Conservation (phyloP, 2,888 invertebrate species). For the Adela reaumurella region DNA sequence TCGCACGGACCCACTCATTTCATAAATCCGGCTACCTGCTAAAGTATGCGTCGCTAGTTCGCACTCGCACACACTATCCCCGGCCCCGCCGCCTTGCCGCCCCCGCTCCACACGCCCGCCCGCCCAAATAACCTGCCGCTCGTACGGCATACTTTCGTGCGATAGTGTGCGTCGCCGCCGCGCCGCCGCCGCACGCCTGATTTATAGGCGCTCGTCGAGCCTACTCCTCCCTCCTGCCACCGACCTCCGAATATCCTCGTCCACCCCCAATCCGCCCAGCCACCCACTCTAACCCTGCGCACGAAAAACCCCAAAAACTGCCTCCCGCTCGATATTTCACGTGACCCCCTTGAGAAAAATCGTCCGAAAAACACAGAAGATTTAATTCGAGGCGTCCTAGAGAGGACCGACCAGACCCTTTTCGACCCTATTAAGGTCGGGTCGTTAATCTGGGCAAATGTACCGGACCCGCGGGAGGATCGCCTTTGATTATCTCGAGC, state of each 20-base stretch:
- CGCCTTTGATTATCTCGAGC: background rate
- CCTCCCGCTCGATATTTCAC: constrained; percentile 24
- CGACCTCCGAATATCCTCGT: too few species aligned
- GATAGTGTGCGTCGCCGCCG: background rate
- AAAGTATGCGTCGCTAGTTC: background rate
- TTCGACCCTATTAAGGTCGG: background rate
- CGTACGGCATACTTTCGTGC: background rate
- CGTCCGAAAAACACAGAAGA: constrained; percentile 49
- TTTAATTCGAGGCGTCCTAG: constrained; percentile 30
- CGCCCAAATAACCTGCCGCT: too few species aligned
- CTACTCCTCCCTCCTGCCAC: background rate
- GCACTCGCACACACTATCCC: background rate
- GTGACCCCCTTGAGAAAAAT: constrained; percentile 51
- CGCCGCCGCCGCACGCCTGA: background rate
- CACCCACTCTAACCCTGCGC: background rate
- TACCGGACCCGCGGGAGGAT: background rate
- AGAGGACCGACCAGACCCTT: background rate
- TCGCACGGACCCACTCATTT: background rate
- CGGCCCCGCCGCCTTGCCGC: background rate
- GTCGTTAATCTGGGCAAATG: background rate
- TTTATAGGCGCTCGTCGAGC: background rate
- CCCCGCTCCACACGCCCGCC: too few species aligned
- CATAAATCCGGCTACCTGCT: background rate
- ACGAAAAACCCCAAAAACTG: background rate
- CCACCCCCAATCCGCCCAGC: background rate